These are phyloP conservation scores for Seira sanloemensis DNA, from an alignment of 2,888 invertebrate species.

Conservation along the genomic window DNA sequence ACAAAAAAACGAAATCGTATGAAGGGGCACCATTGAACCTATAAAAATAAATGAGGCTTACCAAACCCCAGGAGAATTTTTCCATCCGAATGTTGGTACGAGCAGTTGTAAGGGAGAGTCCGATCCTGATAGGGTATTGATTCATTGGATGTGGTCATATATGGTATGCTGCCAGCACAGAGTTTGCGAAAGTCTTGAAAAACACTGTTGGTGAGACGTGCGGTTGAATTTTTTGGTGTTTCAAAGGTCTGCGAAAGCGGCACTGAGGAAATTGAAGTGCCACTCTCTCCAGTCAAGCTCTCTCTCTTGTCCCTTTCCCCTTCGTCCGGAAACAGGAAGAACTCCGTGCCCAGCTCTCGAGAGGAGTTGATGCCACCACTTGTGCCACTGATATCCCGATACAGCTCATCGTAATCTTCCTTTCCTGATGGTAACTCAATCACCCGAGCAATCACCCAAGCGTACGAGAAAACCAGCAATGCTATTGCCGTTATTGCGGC, in stretches of 20 bases:
- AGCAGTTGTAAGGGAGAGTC: slow-evolving; percentile 20
- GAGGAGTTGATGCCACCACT: too few species aligned
- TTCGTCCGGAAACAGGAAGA: not conserved
- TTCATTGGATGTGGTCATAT: not conserved
- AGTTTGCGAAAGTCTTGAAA: not conserved
- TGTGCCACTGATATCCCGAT: not conserved
- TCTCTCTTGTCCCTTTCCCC: not conserved
- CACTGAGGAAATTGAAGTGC: not conserved
- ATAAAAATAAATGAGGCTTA: slow-evolving; percentile 44
- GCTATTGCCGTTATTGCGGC: slow-evolving; percentile 76
- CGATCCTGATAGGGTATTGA: not conserved
- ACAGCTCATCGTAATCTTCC: slow-evolving; percentile 19
- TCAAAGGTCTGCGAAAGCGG: not conserved
- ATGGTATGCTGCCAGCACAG: not conserved
- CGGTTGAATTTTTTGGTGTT: not conserved
- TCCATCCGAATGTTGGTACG: slow-evolving; percentile 9
- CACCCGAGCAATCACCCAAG: slow-evolving; percentile 68
- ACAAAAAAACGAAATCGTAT: not conserved
- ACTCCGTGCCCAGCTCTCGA: not conserved
- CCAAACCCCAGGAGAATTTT: slow-evolving; percentile 7
- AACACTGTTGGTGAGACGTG: not conserved
- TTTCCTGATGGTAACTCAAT: slow-evolving; percentile 24
- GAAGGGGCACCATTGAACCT: not conserved
- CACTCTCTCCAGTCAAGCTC: not conserved
- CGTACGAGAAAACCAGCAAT: slow-evolving; percentile 68